These are phyloP conservation scores for Pyrrhosoma nymphula DNA, from an alignment of 2,888 invertebrate species.

Conservation along the genomic window DNA sequence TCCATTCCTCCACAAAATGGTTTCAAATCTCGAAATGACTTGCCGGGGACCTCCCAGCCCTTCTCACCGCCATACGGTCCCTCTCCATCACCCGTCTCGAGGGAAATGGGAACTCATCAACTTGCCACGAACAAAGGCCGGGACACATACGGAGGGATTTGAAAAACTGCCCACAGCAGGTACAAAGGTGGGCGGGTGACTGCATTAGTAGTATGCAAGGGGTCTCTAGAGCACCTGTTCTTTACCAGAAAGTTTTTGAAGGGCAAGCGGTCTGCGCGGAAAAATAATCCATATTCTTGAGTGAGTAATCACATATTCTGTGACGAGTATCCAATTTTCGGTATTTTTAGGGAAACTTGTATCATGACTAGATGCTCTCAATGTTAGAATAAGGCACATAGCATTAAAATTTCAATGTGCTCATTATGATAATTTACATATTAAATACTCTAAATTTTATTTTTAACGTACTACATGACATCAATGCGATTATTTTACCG, in stretches of 20 bases:
- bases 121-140: neutral
- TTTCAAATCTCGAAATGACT: constrained; percentile 39
- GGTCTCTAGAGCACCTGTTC: neutral
- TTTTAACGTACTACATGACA: too few species aligned
- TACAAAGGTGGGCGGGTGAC: neutral
- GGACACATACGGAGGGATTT: neutral
- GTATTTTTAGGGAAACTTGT: too few species aligned
- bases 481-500: too few species aligned
- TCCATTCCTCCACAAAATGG: constrained; percentile 25
- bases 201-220: neutral
- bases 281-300: neutral
- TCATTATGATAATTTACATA: too few species aligned
- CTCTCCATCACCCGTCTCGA: neutral
- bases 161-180: constrained; percentile 29
- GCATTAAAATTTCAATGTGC: too few species aligned
- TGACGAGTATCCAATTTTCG: too few species aligned
- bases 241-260: neutral
- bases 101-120: constrained; percentile 55
- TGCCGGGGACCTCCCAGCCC: neutral
- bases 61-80: neutral
- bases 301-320: neutral
- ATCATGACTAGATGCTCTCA: too few species aligned
- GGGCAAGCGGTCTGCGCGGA: neutral
- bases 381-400: too few species aligned
- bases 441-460: too few species aligned